Evolutionary conservation across 1,140 invertebrate species (phyloP).

Genomic region (Ericerus pela): DNA sequence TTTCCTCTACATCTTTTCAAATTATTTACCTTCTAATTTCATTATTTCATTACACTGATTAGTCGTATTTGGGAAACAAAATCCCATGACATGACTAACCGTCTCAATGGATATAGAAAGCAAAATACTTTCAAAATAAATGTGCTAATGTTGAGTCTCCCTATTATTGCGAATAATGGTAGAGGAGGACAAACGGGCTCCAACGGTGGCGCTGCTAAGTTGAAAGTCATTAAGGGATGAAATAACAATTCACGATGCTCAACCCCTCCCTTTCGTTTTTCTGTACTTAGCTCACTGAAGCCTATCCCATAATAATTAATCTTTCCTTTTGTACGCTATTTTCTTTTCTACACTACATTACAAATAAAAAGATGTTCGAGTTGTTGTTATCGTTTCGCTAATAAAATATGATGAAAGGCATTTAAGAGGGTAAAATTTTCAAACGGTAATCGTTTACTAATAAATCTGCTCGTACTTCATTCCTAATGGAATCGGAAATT

Average conservation of each 20-base stretch:
- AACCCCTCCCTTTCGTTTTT: not conserved
- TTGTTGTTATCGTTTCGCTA: constrained; percentile 8
- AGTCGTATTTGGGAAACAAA: no score
- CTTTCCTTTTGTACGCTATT: constrained; percentile 11
- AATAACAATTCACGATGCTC: constrained; percentile 5
- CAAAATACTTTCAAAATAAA: no score
- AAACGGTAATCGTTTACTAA: constrained; percentile 2
- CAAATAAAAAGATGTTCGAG: constrained; percentile 12
- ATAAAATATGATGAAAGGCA: constrained; percentile 12
- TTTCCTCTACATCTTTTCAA: no score
- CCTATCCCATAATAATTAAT: constrained; percentile 12
- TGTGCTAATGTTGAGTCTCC: not conserved
- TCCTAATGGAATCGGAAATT: constrained; percentile 4
- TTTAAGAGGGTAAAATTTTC: constrained; percentile 7
- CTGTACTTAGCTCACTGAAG: constrained; percentile 10
- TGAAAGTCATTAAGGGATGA: constrained; percentile 12
- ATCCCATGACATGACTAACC: no score
- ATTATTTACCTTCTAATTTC: no score
- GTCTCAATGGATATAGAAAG: no score
- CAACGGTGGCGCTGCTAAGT: constrained; percentile 6
- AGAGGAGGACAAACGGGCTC: not conserved
- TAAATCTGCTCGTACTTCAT: constrained; percentile 3
- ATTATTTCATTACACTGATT: no score
- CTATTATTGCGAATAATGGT: constrained; percentile 5
- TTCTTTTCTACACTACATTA: constrained; percentile 8